Base-by-base conservation (phyloP, 2,113 vertebrate genomes). In the Echinops telfairi region DNA sequence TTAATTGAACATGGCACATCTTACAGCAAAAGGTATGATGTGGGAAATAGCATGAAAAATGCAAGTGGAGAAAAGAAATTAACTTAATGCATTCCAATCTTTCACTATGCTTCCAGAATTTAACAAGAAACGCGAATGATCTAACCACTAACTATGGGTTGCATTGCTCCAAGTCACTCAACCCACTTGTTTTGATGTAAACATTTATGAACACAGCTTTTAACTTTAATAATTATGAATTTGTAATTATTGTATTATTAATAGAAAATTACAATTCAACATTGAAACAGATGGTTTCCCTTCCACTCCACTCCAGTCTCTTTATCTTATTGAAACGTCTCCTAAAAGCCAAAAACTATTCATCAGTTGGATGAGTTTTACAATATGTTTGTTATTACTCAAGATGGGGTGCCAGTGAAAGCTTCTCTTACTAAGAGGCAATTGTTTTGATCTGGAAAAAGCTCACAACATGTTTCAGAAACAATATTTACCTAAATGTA, bases 1-100 rank as follows among this genome's bases (percentile, higher is more conserved):
- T 90, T 97, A 97, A 97, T 87, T 96, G 97, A 95, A 95, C 73
- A 95, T 58, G 96, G 31, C 33, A 76, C 79, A 76, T 93, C 79
- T 95, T 93, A 96, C 89, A 90, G 71, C 83, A n/a, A 90, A 86
- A 62, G 19, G 4, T 93, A 84, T 58, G 62, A 96, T 94, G 86
- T 86, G 91, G 66, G 81, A 96, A 97, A 96, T 86, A 66, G 78
- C 68, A 60, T 82, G 43, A 96, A 97, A 97, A 97, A 53, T 53
- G 47, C n/a, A 33, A 89, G 29, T n/a, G 80, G 88, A 81, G 87
- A 92, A 29, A 58, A n/a, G 64, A 97, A 97, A 97, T 96, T 96
- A 94, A 97, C 93, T 47, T 58, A 27, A 57, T 78, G 11, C 25
- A 40, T 23, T 66, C 84, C 19, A 83, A n/a, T 62, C 71, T 83